Evolutionary conservation across 53 echinoderm and acorn worm species (phyloP), one percentile per base, ranked within the genome.

Genomic region (Crossaster papposus): DNA sequence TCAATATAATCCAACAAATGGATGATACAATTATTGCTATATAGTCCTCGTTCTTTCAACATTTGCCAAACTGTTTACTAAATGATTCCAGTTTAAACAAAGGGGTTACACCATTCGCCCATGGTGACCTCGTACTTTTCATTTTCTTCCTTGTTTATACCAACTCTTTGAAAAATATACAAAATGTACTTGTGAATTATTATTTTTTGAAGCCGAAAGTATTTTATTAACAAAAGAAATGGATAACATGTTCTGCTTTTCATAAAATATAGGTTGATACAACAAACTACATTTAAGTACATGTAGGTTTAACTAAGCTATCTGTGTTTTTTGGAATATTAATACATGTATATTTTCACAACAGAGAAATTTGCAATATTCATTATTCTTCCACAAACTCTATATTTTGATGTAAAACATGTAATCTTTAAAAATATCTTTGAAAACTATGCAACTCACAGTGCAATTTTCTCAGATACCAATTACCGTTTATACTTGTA

Each of bases 381-480:
- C 17, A 6, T 62, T 68, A n/a, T 68, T 68, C 28, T 68, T 68
- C 28, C 68, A 68, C 28, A 68, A 18, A 24, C 58, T 58, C 44
- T 58, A 58, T n/a, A n/a, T 58, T 58, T 58, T 58, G 58, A 4
- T 58, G 58, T n/a, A 70, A 70, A 31, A 70, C 23, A 2, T 70
- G 31, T 31, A 70, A 29, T 70, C 31, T 30, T 20, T 70, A 28
- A 70, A 28, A 14, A n/a, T 34, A 35, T 17, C 9, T 34, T 24
- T 36, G 17, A 22, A 32, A 36, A 74, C 74, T 74, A 74, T 74
- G 74, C 74, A 74, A 74, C 31, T 74, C 14, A 74, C 74, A 33
- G 74, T 74, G 74, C 74, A 74, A 74, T 74, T 18, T 17, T 34
- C 31, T 28, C 36, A 71, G 71, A 4, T 31, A 30, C 2, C n/a